These are phyloP conservation scores for Heliconius nattereri DNA, from an alignment of 1,140 invertebrate species.

Conservation along the genomic window DNA sequence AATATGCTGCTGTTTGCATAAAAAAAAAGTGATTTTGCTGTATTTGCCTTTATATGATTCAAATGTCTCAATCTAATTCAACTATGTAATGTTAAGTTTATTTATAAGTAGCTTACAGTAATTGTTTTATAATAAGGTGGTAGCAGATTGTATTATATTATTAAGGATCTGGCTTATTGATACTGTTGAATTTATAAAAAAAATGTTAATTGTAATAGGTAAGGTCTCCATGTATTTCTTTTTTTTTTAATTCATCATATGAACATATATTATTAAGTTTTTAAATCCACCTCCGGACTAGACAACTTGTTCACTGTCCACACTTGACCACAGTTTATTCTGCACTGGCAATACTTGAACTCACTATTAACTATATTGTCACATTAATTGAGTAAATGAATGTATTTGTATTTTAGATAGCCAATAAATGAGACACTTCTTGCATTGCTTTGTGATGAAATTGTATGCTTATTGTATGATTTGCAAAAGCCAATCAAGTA, in stretches of 20 bases:
- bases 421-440: slow-evolving; percentile 10
- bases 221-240: slow-evolving; percentile 7
- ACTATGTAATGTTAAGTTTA: slow-evolving; percentile 27
- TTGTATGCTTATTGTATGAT: not conserved
- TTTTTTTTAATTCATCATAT: not conserved
- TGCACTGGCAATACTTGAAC: not conserved
- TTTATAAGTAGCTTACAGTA: slow-evolving; percentile 32
- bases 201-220: slow-evolving; percentile 24
- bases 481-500: not conserved
- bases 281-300: not conserved
- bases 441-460: slow-evolving; percentile 14
- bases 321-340: not conserved
- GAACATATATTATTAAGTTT: not conserved
- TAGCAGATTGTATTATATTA: slow-evolving; percentile 25
- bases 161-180: slow-evolving; percentile 24
- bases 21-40: too few relatives aligned
- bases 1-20: too few relatives aligned
- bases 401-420: slow-evolving; percentile 23
- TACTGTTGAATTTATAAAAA: slow-evolving; percentile 30
- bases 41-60: too few relatives aligned
- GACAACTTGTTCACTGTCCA: not conserved
- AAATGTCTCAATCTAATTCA: slow-evolving; percentile 23
- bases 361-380: slow-evolving; percentile 7
- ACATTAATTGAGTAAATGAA: not conserved
- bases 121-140: slow-evolving; percentile 26